phyloP scores from a whole-genome alignment of 2,113 vertebrate species.

The Pogonocichla stellata region DNA sequence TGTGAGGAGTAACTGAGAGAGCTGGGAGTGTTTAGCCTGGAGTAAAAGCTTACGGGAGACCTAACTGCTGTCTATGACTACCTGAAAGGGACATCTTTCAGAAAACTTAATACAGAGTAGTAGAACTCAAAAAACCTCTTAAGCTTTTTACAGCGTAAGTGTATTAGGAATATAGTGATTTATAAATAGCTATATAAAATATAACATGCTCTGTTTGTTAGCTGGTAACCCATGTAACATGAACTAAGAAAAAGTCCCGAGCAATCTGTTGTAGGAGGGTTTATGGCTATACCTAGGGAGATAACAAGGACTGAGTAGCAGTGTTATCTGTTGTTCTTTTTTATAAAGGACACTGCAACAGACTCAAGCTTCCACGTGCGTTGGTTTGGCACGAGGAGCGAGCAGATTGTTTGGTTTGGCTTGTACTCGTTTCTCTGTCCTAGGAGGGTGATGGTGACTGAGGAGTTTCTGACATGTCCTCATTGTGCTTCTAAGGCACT shows the following conservation, averaged over 20 bases:
- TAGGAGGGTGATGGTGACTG: neutral
- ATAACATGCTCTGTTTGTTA: neutral
- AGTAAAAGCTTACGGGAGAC: neutral
- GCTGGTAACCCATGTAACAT: neutral
- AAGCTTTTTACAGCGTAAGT: fast-evolving
- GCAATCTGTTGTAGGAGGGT: neutral
- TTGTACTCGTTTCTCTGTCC: neutral
- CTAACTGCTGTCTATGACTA: neutral
- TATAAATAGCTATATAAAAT: neutral
- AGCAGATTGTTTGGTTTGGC: conserved; percentile 15
- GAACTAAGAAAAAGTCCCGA: neutral
- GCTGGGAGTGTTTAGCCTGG: neutral
- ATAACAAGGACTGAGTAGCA: neutral
- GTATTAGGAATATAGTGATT: no score
- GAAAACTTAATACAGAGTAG: neutral
- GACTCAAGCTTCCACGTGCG: neutral
- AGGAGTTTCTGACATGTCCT: neutral
- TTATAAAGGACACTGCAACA: neutral
- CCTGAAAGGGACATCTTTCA: neutral
- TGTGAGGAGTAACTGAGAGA: neutral
- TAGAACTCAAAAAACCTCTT: neutral
- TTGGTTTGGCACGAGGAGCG: neutral
- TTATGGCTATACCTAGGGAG: neutral
- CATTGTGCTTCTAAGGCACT: fast-evolving
- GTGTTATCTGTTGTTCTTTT: neutral